Evolutionary conservation across 2,888 invertebrate species (phyloP).

Genomic region (Chromoteleia sp.): DNA sequence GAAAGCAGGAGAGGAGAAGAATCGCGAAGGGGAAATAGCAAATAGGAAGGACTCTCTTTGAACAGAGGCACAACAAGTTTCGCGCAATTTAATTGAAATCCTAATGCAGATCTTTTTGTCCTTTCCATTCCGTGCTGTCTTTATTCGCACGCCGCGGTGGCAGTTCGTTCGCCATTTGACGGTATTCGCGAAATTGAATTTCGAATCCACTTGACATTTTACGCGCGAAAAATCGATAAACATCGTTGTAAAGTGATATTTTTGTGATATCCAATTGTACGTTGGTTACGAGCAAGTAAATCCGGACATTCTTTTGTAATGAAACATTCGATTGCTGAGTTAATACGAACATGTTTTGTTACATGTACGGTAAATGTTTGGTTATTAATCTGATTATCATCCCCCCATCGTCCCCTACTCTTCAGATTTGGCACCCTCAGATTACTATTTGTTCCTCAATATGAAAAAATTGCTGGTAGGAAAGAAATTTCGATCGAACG

Average conservation of each 20-base stretch:
- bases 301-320: too few species aligned
- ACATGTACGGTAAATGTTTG: too few species aligned
- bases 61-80: constrained; percentile 22
- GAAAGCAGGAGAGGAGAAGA: constrained; percentile 1
- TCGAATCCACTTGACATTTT: constrained; percentile 22
- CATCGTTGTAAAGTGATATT: constrained; percentile 18
- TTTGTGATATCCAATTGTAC: not conserved
- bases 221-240: constrained; percentile 8
- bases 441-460: too few species aligned
- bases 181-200: constrained; percentile 8
- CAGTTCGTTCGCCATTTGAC: constrained; percentile 27
- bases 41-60: constrained; percentile 8
- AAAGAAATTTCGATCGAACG: too few species aligned
- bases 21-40: constrained; percentile 34
- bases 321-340: too few species aligned
- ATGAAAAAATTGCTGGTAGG: too few species aligned
- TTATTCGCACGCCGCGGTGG: constrained; percentile 3
- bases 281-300: too few species aligned
- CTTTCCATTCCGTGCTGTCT: constrained; percentile 22
- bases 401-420: too few species aligned
- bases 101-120: constrained; percentile 47
- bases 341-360: too few species aligned
- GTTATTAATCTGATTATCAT: too few species aligned
- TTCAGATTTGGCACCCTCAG: too few species aligned
- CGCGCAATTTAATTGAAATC: constrained; percentile 55